A percentile compares a stretch with the other conserved stretches of the same genome.
These are phyloP conservation scores for Stenichneumon culpator DNA, from an alignment of 2,888 invertebrate genomes.

Conservation along the genomic window DNA sequence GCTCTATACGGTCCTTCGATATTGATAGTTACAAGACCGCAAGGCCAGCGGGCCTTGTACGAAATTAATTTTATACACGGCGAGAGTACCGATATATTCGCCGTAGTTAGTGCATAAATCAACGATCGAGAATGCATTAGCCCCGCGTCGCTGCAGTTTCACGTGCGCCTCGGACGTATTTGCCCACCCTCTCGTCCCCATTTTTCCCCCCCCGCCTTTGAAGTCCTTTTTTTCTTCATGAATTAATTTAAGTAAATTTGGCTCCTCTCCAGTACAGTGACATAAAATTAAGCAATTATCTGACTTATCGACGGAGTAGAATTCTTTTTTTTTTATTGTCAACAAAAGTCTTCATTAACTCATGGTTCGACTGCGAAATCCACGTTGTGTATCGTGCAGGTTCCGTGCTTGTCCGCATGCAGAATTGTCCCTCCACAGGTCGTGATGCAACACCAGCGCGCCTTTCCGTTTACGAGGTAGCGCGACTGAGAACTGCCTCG, in stretches of 20 bases:
- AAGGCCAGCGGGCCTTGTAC: conserved; percentile 80
- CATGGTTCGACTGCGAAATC: no score
- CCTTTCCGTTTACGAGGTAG: conserved; percentile 64
- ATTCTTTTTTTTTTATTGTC: no score
- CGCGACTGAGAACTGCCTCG: conserved; percentile 48
- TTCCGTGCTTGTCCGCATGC: conserved; percentile 32
- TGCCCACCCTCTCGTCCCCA: conserved; percentile 33
- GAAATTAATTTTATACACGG: conserved; percentile 83
- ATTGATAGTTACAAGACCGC: conserved; percentile 83
- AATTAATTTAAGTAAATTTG: no score
- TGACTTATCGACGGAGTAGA: no score
- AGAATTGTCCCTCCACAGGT: conserved; percentile 32
- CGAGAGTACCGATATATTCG: conserved; percentile 81
- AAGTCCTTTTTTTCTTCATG: neutral
- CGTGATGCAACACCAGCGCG: conserved; percentile 61
- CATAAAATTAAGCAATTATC: no score
- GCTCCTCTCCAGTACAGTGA: no score
- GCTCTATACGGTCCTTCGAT: conserved; percentile 67
- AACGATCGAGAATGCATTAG: conserved; percentile 82
- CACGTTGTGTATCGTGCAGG: conserved; percentile 41
- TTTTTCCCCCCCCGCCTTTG: neutral
- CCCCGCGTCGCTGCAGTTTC: conserved; percentile 59
- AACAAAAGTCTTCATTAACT: no score
- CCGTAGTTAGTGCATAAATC: conserved; percentile 82
- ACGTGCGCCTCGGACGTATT: conserved; percentile 34